phyloP scores from a whole-genome alignment of 2,113 vertebrate genomes.

The Hypanus sabinus region DNA sequence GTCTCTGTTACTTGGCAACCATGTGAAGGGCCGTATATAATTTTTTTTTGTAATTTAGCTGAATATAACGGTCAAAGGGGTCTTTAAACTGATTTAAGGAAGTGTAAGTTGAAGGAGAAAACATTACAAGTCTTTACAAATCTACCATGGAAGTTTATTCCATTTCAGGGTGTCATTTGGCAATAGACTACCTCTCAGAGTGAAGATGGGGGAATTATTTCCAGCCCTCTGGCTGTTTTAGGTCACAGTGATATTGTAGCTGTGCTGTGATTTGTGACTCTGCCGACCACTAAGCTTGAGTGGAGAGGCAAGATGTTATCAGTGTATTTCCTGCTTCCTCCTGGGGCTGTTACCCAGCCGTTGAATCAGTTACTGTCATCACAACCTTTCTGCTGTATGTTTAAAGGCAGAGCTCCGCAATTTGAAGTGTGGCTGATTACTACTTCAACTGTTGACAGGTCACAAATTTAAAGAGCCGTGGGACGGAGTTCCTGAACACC shows the following conservation, averaged over 20 bases:
- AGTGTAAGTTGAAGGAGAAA: not conserved
- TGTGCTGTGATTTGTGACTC: not conserved
- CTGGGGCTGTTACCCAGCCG: not conserved
- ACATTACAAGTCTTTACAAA: not conserved
- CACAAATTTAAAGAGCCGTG: slow-evolving; percentile 61
- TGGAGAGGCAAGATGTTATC: not conserved
- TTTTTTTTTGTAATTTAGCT: not conserved
- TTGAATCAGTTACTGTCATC: not conserved
- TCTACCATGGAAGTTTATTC: not conserved
- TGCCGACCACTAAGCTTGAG: not conserved
- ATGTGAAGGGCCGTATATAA: too few relatives aligned
- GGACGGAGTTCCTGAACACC: slow-evolving; percentile 62
- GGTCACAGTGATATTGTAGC: not conserved
- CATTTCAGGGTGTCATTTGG: not conserved
- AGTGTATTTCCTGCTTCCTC: not conserved
- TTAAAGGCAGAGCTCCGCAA: not conserved
- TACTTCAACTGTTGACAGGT: slow-evolving; percentile 50
- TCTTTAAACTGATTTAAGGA: not conserved
- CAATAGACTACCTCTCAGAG: not conserved
- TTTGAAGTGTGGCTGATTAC: not conserved
- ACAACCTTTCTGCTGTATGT: not conserved
- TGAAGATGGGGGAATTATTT: not conserved
- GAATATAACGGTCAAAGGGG: not conserved
- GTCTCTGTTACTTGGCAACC: too few relatives aligned
- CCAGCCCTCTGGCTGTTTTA: not conserved